Evolutionary conservation across 2,113 vertebrate species (phyloP).

Genomic region (Centrocercus urophasianus): DNA sequence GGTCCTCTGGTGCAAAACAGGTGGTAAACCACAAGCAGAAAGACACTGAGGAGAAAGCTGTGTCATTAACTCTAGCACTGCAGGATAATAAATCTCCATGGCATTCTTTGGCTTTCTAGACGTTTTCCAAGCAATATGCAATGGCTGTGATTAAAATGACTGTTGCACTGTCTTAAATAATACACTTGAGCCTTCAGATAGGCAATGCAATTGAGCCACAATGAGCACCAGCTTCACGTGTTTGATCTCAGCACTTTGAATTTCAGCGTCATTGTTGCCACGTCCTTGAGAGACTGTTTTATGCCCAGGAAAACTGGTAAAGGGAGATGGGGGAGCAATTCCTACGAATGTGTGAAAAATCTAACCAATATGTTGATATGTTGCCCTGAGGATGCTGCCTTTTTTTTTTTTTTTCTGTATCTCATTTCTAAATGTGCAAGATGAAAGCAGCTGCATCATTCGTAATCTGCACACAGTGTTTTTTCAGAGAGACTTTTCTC

Average conservation of each 20-base stretch:
- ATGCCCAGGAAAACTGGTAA: background rate
- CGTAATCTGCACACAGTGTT: background rate
- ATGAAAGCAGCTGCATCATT: background rate
- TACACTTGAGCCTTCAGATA: slow-evolving; percentile 39
- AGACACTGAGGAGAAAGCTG: slow-evolving; percentile 17
- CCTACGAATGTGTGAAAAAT: slow-evolving; percentile 27
- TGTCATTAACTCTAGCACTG: slow-evolving; percentile 56
- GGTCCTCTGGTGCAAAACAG: slow-evolving; percentile 57
- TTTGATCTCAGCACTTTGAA: slow-evolving; percentile 51
- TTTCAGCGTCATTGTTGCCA: slow-evolving; percentile 22
- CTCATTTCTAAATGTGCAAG: background rate
- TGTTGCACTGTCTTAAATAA: slow-evolving; percentile 59
- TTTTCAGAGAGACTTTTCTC: background rate
- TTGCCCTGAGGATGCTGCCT: background rate
- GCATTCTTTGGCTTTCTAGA: slow-evolving; percentile 39
- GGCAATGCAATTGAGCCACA: slow-evolving; percentile 41
- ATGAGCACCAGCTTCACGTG: background rate
- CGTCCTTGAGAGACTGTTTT: slow-evolving; percentile 57
- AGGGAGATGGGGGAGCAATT: slow-evolving; percentile 8
- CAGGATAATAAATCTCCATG: slow-evolving; percentile 17
- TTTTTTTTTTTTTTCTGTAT: background rate
- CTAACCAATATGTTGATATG: background rate
- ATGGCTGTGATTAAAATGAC: slow-evolving; percentile 56
- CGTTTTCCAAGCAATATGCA: background rate
- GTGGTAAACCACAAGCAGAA: slow-evolving; percentile 14